Conservation (phyloP, 2,888 invertebrate genomes). For the Hirtodrosophila trivittata region DNA sequence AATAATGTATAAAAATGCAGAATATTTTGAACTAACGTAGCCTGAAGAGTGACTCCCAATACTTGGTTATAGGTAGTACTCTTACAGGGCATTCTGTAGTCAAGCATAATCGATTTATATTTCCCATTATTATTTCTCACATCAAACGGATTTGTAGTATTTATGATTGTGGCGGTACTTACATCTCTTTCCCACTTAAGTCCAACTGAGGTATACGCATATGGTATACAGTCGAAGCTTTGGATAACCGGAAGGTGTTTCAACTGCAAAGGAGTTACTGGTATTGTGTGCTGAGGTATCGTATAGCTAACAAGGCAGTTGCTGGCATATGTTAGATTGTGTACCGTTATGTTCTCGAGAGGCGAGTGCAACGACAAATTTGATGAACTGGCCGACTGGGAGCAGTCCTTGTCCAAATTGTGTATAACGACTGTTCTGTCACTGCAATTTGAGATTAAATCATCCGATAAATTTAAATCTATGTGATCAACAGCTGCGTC, state of each 20-base stretch:
- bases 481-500: constrained; percentile 33
- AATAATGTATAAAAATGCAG: too few relatives aligned
- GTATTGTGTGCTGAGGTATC: constrained; percentile 17
- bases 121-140: too few relatives aligned
- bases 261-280: constrained; percentile 47
- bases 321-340: constrained; percentile 29
- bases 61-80: too few relatives aligned
- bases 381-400: constrained; percentile 48
- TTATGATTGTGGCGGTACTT: constrained; percentile 40
- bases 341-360: constrained; percentile 26
- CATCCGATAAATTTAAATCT: constrained; percentile 42
- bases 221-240: constrained; percentile 73
- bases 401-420: constrained; percentile 61
- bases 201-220: constrained; percentile 64
- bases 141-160: too few relatives aligned
- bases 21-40: too few relatives aligned
- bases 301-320: constrained; percentile 18
- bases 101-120: too few relatives aligned
- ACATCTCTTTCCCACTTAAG: constrained; percentile 71
- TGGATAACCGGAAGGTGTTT: constrained; percentile 75
- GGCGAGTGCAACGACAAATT: constrained; percentile 55
- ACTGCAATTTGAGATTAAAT: constrained; percentile 66
- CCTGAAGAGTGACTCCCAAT: too few relatives aligned
- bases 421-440: constrained; percentile 65
- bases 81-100: too few relatives aligned